phyloP scores from a whole-genome alignment of 2,888 invertebrate genomes.

The Acleris holmiana region DNA sequence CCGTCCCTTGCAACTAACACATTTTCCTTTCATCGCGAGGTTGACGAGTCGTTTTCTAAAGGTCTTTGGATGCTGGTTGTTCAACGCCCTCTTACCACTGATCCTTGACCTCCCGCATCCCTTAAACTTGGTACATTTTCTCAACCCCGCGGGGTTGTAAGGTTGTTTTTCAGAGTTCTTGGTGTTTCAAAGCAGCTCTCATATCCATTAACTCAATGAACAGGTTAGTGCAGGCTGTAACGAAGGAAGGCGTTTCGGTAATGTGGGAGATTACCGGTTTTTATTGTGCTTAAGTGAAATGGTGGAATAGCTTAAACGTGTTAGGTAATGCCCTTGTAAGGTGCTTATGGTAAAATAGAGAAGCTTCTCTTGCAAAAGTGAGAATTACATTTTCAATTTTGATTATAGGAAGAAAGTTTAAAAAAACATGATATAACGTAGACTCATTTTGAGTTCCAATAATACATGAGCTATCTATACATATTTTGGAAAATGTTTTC shows the following conservation, averaged over 20 bases:
- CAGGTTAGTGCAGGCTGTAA: slow-evolving; percentile 41
- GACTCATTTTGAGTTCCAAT: too few species aligned
- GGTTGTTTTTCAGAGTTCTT: slow-evolving; percentile 1
- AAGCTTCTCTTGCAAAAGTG: too few species aligned
- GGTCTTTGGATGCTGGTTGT: slow-evolving; percentile 5
- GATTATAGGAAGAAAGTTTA: too few species aligned
- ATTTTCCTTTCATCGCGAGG: neutral
- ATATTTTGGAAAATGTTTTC: too few species aligned
- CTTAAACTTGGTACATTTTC: neutral
- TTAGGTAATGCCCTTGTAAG: neutral
- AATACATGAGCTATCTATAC: too few species aligned
- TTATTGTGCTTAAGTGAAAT: neutral
- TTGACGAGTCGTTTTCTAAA: neutral
- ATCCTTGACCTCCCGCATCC: slow-evolving; percentile 18
- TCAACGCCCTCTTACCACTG: slow-evolving; percentile 31
- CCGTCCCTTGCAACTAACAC: neutral
- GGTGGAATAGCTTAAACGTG: neutral
- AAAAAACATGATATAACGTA: too few species aligned
- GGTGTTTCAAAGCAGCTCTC: slow-evolving; percentile 40
- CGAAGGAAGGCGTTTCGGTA: slow-evolving; percentile 40
- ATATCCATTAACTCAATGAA: slow-evolving; percentile 44
- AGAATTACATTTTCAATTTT: too few species aligned
- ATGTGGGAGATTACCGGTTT: slow-evolving; percentile 16
- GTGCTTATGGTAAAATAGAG: too few species aligned
- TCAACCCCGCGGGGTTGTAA: neutral